phyloP scores from a whole-genome alignment of 2,113 vertebrate species.

The Oryzias celebensis region DNA sequence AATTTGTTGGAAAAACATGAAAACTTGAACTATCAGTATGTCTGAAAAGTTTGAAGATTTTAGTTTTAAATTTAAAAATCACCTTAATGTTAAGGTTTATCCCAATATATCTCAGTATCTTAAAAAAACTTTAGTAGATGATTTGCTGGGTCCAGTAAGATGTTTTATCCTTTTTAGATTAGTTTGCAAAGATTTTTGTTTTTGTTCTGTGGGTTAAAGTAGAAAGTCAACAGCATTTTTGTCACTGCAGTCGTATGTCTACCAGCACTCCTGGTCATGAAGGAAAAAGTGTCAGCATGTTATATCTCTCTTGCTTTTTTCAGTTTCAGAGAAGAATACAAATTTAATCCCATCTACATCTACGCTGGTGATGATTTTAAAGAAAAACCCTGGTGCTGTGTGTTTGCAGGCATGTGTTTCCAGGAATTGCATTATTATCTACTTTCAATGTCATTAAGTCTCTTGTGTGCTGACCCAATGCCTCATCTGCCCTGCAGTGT shows the following conservation, averaged over 20 bases:
- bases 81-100: too few relatives aligned
- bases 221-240: not conserved
- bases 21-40: too few relatives aligned
- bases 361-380: constrained; percentile 10
- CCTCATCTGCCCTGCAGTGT: constrained; percentile 2
- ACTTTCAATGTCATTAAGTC: constrained; percentile 2
- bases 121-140: too few relatives aligned
- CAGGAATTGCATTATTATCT: constrained; percentile 16
- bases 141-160: too few relatives aligned
- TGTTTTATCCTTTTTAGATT: too few relatives aligned
- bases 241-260: not conserved
- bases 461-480: constrained; percentile 15
- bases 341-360: constrained; percentile 50
- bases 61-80: too few relatives aligned
- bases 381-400: constrained; percentile 4
- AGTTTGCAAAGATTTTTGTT: too few relatives aligned
- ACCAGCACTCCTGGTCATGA: constrained; percentile 9
- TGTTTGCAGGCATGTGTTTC: constrained; percentile 19
- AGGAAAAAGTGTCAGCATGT: constrained; percentile 19
- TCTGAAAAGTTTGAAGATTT: too few relatives aligned
- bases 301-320: constrained; percentile 63
- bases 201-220: too few relatives aligned
- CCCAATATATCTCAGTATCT: too few relatives aligned
- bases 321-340: constrained; percentile 33
- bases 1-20: too few relatives aligned